Evolutionary conservation across 2,797 vertebrate genomes (phyloP), one percentile per base, ranked within the genome.

Genomic region (Lepilemur ruficaudatus): DNA sequence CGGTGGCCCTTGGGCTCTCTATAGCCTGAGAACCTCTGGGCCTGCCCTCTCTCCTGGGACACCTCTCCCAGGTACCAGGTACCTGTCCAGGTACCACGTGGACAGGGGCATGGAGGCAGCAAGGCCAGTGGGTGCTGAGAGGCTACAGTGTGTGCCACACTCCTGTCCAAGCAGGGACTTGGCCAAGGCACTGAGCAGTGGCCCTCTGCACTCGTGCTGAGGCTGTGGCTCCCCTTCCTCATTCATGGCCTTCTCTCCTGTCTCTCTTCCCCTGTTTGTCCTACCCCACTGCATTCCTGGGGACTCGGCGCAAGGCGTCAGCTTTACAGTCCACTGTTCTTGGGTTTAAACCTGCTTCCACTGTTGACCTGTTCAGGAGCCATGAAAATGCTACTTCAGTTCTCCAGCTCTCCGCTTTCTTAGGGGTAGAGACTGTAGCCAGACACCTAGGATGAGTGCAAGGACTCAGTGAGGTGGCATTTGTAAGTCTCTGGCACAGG

Each of bases 71-170:
- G 38, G 38, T 38, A 38, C 38, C 38, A 38, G 38, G 38, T 38
- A 38, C 38, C 38, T 38, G 38, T 38, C 38, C 52, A 11, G 6
- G 67, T 35, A 0, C 79, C 15, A 1, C 1, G 0, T 2, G 11
- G 65, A 25, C 13, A 46, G 10, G 18, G 35, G 15, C 63, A 12
- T 4, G 4, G 20, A 12, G 9, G 10, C 18, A 22, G 22, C 4
- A 28, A 50, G 70, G 76, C 61, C 25, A 4, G 6, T 23, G 18
- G 70, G 65, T 20, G 23, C 72, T 13, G 35, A 80, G 76, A 61
- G 86, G 35, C 55, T 18, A 7, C 0, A 2, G 0, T 14, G 6
- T 43, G 20, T 52, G 38, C 25, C 5, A 28, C 30, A 63, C 28
- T 41, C 12, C 69, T 25, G 38, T 48, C 70, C 5, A 22, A 23